phyloP scores from a whole-genome alignment of 2,888 invertebrate genomes.

The Napeogenes sylphis region DNA sequence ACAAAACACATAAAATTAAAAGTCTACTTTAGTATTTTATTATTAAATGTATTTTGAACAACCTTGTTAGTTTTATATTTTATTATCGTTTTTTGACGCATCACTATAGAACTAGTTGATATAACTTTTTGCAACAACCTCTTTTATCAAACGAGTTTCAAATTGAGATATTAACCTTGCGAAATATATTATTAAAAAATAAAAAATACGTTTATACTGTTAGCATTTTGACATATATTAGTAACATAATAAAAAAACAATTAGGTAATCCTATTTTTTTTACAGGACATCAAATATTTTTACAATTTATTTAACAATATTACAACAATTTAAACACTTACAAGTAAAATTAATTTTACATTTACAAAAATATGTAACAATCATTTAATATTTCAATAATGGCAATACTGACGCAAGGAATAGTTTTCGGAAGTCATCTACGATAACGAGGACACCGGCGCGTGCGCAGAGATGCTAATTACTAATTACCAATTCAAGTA shows the following conservation, averaged over 20 bases:
- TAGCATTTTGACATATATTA: not conserved
- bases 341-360: too few relatives aligned
- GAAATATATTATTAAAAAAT: conserved; percentile 10
- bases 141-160: conserved; percentile 12
- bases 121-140: conserved; percentile 10
- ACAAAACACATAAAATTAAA: too few relatives aligned
- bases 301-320: too few relatives aligned
- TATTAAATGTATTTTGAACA: not conserved
- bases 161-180: conserved; percentile 11
- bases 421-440: conserved; percentile 16
- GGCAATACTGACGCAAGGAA: not conserved
- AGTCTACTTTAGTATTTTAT: too few relatives aligned
- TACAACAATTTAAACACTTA: too few relatives aligned
- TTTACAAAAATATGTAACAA: too few relatives aligned
- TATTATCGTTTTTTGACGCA: conserved; percentile 1
- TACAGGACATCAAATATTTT: too few relatives aligned
- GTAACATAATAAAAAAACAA: too few relatives aligned
- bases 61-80: conserved; percentile 4
- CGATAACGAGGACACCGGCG: conserved; percentile 12
- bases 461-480: conserved; percentile 19
- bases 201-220: not conserved
- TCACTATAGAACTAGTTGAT: not conserved
- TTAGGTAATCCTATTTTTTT: too few relatives aligned
- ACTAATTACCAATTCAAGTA: conserved; percentile 37
- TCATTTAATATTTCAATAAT: too few relatives aligned